Percentiles rank a stretch among this genome's conserved stretches.
Evolutionary conservation across 2,888 invertebrate species (phyloP).

Genomic region (Erebia ligea): DNA sequence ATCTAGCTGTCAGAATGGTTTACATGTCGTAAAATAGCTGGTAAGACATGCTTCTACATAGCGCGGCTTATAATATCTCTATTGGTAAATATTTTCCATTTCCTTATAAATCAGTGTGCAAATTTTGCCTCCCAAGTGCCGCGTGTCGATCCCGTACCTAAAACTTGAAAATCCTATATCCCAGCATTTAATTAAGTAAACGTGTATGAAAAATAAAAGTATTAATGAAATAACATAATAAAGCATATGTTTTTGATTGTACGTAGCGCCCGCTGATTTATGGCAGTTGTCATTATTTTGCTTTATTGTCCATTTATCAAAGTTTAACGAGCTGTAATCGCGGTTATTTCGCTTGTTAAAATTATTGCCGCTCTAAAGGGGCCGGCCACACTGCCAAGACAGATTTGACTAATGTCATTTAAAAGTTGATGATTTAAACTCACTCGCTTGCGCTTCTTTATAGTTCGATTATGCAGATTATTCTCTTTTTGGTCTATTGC

Average conservation of each 20-base stretch:
- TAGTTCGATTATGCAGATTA: no score
- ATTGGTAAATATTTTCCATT: no score
- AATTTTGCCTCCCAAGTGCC: no score
- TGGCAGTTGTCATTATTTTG: conserved; percentile 52
- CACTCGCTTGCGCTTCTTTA: no score
- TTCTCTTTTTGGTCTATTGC: no score
- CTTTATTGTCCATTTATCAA: conserved; percentile 74
- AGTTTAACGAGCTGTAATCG: conserved; percentile 70
- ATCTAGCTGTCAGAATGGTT: no score
- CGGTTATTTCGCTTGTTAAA: conserved; percentile 63
- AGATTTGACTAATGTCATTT: conserved; percentile 19
- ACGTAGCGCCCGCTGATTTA: conserved; percentile 41
- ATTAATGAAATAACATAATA: conserved; percentile 17
- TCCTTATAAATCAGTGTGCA: no score
- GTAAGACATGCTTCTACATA: no score
- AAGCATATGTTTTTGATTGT: conserved; percentile 30
- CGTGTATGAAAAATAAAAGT: conserved; percentile 8
- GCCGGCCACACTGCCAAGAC: conserved; percentile 18
- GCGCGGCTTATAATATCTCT: no score
- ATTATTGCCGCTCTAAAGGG: conserved; percentile 42
- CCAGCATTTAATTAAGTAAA: conserved; percentile 5
- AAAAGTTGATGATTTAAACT: conserved; percentile 5
- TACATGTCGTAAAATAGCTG: no score
- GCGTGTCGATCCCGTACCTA: no score
- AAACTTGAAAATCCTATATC: no score